phyloP scores from a whole-genome alignment of 2,113 vertebrate species.

The Physeter macrocephalus region DNA sequence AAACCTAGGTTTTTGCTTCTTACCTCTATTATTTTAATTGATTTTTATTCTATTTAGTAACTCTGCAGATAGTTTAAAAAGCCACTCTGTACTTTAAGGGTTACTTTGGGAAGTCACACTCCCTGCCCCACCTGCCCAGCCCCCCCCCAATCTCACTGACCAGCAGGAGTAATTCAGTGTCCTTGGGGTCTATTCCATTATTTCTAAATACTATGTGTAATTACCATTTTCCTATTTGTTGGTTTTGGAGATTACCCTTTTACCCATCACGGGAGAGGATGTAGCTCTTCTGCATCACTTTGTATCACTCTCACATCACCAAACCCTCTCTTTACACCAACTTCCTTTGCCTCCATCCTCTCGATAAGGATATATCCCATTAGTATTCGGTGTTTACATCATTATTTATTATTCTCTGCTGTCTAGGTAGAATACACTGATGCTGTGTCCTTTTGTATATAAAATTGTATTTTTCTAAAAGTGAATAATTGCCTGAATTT shows the following conservation, averaged over 20 bases:
- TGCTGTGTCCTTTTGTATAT: not conserved
- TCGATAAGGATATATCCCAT: fast-evolving
- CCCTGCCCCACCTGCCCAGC: fast-evolving
- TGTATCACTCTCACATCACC: too few relatives aligned
- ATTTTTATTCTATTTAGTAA: not conserved
- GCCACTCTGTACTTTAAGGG: not conserved
- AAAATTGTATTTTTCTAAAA: not conserved
- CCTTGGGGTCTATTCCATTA: not conserved
- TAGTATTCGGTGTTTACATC: not conserved
- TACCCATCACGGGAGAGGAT: fast-evolving
- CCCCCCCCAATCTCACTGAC: too few relatives aligned
- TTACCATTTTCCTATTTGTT: not conserved
- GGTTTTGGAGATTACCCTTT: too few relatives aligned
- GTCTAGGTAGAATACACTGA: not conserved
- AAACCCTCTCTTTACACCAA: too few relatives aligned
- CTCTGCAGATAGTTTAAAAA: not conserved
- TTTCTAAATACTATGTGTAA: not conserved
- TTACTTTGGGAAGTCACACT: not conserved
- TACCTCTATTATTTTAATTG: not conserved
- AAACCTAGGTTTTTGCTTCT: not conserved
- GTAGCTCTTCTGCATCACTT: too few relatives aligned
- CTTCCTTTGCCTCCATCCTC: not conserved
- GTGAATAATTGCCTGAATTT: not conserved
- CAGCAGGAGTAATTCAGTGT: not conserved
- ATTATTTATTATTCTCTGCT: not conserved